phyloP scores from a whole-genome alignment of 1,140 invertebrate species.

The Andrena cerasifolii region DNA sequence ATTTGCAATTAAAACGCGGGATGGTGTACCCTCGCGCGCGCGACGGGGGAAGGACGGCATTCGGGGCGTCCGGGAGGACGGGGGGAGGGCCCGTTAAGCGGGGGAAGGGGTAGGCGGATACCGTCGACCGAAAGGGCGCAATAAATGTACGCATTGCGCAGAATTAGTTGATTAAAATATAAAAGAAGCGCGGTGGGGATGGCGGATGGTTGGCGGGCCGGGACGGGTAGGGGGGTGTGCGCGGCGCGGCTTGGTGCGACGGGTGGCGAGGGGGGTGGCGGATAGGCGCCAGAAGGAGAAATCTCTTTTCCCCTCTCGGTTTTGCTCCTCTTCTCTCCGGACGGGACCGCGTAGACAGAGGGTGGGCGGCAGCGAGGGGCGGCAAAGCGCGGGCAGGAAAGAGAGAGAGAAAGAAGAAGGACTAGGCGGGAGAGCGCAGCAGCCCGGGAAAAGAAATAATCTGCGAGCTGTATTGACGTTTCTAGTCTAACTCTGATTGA shows the following conservation, averaged over 20 bases:
- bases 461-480: conserved; percentile 83
- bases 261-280: conserved; percentile 26
- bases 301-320: conserved; percentile 65
- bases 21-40: conserved; percentile 71
- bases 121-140: conserved; percentile 77
- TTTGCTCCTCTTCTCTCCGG: conserved; percentile 49
- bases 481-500: conserved; percentile 83
- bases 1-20: conserved; percentile 81
- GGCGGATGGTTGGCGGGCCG: conserved; percentile 40
- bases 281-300: conserved; percentile 71
- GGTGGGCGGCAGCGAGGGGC: conserved; percentile 29
- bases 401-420: conserved; percentile 74
- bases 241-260: conserved; percentile 59
- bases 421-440: conserved; percentile 73
- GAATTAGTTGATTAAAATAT: conserved; percentile 83
- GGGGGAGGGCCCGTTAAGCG: conserved; percentile 50
- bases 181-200: conserved; percentile 80
- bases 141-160: conserved; percentile 82
- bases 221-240: conserved; percentile 57
- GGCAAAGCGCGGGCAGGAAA: conserved; percentile 45
- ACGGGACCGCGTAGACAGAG: conserved; percentile 19
- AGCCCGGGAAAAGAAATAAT: conserved; percentile 83
- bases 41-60: conserved; percentile 43
- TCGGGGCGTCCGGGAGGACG: conserved; percentile 37
- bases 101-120: conserved; percentile 61